phyloP scores from a whole-genome alignment of 2,113 vertebrate species.

The Rhea pennata region DNA sequence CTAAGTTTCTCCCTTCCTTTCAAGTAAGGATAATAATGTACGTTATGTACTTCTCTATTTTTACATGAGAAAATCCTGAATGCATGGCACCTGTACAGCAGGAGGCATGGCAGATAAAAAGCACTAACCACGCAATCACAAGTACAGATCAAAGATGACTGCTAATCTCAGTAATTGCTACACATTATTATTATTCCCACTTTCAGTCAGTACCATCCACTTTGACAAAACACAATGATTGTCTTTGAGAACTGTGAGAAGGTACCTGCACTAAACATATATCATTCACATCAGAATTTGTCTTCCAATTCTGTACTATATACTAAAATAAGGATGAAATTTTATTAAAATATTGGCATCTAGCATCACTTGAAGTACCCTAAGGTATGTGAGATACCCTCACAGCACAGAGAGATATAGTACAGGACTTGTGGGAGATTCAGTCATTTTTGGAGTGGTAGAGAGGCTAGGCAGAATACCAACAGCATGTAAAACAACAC shows the following conservation, averaged over 20 bases:
- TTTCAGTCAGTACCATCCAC: background rate
- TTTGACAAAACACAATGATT: background rate
- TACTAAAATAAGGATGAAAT: background rate
- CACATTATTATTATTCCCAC: background rate
- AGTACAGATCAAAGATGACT: background rate
- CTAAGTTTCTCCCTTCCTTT: background rate
- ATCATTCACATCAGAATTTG: too few relatives aligned
- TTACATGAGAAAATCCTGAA: background rate
- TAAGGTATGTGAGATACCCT: background rate
- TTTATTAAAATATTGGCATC: background rate
- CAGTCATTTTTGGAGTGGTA: background rate
- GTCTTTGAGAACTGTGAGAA: background rate
- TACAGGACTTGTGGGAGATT: background rate
- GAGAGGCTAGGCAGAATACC: background rate
- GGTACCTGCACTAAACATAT: background rate
- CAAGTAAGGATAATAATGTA: background rate
- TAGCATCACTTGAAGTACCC: background rate
- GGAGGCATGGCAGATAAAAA: background rate
- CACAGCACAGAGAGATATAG: background rate
- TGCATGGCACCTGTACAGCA: background rate
- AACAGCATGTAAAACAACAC: background rate
- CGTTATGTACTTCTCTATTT: background rate
- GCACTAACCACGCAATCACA: background rate
- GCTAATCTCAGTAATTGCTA: background rate
- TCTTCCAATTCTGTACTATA: background rate